These are phyloP conservation scores for Xanthostigma xanthostigma DNA, from an alignment of 2,888 invertebrate species.

Conservation along the genomic window DNA sequence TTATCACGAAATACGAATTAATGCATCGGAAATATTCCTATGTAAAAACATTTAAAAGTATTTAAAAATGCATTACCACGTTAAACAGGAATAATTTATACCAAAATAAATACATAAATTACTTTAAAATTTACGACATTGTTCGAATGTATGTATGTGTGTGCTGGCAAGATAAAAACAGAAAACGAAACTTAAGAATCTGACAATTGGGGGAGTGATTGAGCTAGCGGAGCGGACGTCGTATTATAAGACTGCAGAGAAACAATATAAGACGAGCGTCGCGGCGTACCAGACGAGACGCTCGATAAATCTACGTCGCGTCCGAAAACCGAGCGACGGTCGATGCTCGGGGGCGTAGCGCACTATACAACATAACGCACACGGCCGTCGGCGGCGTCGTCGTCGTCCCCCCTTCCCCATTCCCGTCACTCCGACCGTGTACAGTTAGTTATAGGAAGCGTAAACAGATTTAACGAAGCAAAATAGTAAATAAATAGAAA, in stretches of 20 bases:
- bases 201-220: constrained; percentile 18
- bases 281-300: constrained; percentile 13
- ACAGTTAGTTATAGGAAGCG: too few relatives aligned
- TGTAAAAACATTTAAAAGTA: too few relatives aligned
- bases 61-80: too few relatives aligned
- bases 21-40: too few relatives aligned
- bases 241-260: constrained; percentile 10
- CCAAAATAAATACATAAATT: constrained; percentile 2
- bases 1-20: too few relatives aligned
- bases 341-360: too few relatives aligned
- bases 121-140: constrained; percentile 1
- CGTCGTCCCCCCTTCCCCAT: too few relatives aligned
- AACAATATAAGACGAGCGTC: constrained; percentile 7
- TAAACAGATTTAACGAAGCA: too few relatives aligned
- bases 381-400: too few relatives aligned
- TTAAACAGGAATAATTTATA: constrained; percentile 1
- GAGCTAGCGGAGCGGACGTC: constrained; percentile 13
- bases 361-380: too few relatives aligned
- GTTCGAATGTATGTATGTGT: not conserved
- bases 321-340: not conserved
- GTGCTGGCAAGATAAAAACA: constrained; percentile 9
- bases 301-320: constrained; percentile 8
- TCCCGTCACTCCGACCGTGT: too few relatives aligned
- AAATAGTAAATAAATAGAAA: too few relatives aligned
- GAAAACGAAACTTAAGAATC: constrained; percentile 13